Conservation (phyloP, 2,888 invertebrate genomes). For the Saturnia japonica region DNA sequence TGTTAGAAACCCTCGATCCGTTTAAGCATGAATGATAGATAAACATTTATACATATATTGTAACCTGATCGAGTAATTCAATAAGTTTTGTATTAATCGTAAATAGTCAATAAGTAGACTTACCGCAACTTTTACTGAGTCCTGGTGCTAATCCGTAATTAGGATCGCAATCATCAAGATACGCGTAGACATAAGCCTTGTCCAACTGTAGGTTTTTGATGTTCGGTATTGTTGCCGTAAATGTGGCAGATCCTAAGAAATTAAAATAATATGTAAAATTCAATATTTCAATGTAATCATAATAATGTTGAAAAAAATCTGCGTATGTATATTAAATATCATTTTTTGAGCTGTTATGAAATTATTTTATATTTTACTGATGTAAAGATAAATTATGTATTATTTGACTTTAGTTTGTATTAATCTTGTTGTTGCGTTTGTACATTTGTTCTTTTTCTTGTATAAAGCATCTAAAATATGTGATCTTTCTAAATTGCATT, state of each 20-base stretch:
- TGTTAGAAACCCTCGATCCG: no score
- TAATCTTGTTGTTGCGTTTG: no score
- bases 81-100: not conserved
- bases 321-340: not conserved
- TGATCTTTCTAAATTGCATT: no score
- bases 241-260: slow-evolving; percentile 31
- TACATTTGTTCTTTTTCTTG: no score
- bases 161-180: slow-evolving; percentile 29
- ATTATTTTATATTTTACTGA: not conserved
- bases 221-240: slow-evolving; percentile 44
- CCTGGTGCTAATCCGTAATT: slow-evolving; percentile 32
- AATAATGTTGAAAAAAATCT: no score
- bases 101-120: slow-evolving; percentile 8
- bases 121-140: slow-evolving; percentile 39
- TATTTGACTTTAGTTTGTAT: no score
- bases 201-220: slow-evolving; percentile 29
- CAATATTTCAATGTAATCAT: no score
- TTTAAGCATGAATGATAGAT: no score
- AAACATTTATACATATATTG: no score
- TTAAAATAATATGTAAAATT: not conserved
- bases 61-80: not conserved
- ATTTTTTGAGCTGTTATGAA: not conserved
- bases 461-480: no score
- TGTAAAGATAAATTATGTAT: no score
- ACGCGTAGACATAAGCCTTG: slow-evolving; percentile 32